Evolutionary conservation across 2,888 invertebrate genomes (phyloP).

Genomic region (Cephus pygmeus): DNA sequence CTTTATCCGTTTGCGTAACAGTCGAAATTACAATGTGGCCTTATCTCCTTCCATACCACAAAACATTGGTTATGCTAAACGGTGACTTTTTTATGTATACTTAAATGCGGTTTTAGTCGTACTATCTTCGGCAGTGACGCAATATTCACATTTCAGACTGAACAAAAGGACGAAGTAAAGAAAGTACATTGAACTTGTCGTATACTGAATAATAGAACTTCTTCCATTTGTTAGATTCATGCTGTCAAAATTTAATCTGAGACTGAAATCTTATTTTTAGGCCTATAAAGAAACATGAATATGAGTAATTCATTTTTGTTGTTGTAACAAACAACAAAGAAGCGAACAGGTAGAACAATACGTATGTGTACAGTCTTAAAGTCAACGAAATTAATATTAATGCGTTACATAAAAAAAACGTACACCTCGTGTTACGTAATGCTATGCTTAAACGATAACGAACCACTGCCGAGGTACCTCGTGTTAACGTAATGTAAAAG

Average conservation of each 20-base stretch:
- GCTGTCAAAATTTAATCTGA: background rate
- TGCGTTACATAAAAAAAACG: background rate
- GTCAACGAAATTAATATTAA: background rate
- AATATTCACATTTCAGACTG: background rate
- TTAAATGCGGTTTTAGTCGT: background rate
- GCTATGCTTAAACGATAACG: background rate
- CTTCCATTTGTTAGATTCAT: background rate
- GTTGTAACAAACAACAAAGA: background rate
- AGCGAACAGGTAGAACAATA: background rate
- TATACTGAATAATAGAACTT: background rate
- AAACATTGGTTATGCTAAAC: background rate
- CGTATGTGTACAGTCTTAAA: background rate
- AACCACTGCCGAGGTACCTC: background rate
- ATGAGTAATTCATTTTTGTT: background rate
- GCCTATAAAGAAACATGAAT: background rate
- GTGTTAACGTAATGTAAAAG: background rate
- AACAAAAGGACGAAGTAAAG: background rate
- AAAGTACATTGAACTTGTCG: background rate
- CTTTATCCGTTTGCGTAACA: background rate
- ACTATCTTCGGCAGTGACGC: background rate
- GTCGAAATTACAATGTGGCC: background rate
- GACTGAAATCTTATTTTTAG: background rate
- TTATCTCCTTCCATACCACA: background rate
- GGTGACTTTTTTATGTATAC: background rate
- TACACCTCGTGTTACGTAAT: background rate